Percentiles rank a stretch among this genome's conserved stretches.
These are phyloP conservation scores for Tenualosa ilisha DNA, from an alignment of 2,797 vertebrate genomes.

Conservation along the genomic window DNA sequence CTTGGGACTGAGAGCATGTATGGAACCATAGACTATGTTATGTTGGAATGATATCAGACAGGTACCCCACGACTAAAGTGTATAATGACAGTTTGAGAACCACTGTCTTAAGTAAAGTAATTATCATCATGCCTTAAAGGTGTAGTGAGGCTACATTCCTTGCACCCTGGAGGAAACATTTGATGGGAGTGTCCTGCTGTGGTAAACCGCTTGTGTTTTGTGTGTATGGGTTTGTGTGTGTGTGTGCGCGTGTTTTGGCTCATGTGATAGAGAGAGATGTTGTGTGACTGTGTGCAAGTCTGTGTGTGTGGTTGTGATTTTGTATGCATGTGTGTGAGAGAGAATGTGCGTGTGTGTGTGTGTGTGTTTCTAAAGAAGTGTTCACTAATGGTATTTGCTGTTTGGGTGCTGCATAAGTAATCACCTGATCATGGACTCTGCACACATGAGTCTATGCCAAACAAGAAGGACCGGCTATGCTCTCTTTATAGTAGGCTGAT, in stretches of 20 bases:
- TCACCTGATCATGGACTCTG: neutral
- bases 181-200: neutral
- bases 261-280: neutral
- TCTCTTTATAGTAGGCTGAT: neutral
- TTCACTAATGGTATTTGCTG: neutral
- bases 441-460: neutral
- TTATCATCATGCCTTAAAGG: neutral
- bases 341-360: slow-evolving; percentile 6
- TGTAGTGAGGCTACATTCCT: neutral
- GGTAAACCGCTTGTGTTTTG: neutral
- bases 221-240: neutral
- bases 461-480: neutral
- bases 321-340: too few relatives aligned
- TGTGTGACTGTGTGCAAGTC: neutral
- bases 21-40: too few relatives aligned
- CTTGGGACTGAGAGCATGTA: too few relatives aligned
- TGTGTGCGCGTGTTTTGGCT: neutral
- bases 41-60: too few relatives aligned
- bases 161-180: neutral
- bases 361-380: neutral
- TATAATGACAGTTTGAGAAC: neutral
- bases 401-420: slow-evolving; percentile 1
- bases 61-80: too few relatives aligned
- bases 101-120: neutral
- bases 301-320: slow-evolving; percentile 4